phyloP scores from a whole-genome alignment of 2,113 vertebrate genomes.

The Loxodonta africana region DNA sequence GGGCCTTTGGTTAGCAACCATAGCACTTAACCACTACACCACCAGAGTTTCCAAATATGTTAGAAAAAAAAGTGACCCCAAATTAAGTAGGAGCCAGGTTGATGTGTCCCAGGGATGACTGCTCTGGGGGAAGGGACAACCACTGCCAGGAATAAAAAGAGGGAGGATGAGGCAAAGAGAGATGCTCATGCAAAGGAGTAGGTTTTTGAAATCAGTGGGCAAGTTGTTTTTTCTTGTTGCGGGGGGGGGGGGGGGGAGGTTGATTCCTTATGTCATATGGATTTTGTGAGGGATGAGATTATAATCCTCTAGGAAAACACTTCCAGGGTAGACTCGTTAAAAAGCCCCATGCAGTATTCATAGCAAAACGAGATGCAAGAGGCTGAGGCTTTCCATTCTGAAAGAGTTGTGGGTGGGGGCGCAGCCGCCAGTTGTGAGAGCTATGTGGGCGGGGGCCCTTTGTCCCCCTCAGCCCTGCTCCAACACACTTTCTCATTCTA shows the following conservation, averaged over 20 bases:
- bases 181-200: neutral
- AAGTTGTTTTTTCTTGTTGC: neutral
- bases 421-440: neutral
- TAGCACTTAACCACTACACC: too few relatives aligned
- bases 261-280: neutral
- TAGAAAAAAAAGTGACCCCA: too few relatives aligned
- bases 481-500: too few relatives aligned
- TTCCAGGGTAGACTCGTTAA: neutral
- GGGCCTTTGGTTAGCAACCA: too few relatives aligned
- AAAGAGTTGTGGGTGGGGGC: neutral
- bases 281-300: neutral
- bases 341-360: neutral
- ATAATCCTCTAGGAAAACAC: neutral
- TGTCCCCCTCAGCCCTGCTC: rapidly evolving
- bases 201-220: neutral
- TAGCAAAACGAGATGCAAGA: neutral
- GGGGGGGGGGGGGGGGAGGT: too few relatives aligned
- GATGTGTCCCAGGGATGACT: neutral
- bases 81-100: rapidly evolving
- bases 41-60: too few relatives aligned
- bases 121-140: rapidly evolving
- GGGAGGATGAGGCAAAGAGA: rapidly evolving
- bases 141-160: neutral
- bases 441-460: neutral
- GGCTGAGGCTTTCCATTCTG: neutral